Evolutionary conservation across 2,797 vertebrate species (phyloP).

Genomic region (Neosilurus hyrtlii): DNA sequence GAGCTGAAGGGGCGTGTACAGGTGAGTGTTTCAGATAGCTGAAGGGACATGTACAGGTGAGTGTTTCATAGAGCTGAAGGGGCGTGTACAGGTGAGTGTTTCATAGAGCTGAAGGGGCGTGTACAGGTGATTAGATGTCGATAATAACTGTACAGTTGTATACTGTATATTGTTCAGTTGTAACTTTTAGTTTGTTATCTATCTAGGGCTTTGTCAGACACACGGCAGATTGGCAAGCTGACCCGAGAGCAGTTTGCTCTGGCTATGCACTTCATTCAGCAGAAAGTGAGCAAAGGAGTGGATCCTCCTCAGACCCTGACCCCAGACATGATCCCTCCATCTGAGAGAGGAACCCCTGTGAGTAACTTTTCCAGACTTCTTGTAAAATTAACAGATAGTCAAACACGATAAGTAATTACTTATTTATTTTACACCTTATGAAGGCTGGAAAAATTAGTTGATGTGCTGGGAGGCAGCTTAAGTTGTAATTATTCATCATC

Average conservation of each 20-base stretch:
- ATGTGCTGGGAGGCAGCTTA: neutral
- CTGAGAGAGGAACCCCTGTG: constrained; percentile 87
- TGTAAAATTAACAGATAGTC: neutral
- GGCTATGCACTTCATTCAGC: constrained; percentile 96
- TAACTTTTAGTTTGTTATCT: neutral
- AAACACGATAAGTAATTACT: neutral
- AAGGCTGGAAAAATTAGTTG: neutral
- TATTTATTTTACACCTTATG: neutral
- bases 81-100: neutral
- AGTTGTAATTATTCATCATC: too few species aligned
- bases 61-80: neutral
- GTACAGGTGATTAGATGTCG: neutral
- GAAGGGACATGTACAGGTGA: neutral
- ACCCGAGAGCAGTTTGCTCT: constrained; percentile 92
- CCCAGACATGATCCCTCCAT: constrained; percentile 92
- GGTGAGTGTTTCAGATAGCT: neutral
- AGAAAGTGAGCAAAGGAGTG: constrained; percentile 92
- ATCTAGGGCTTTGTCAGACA: constrained; percentile 91
- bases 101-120: neutral
- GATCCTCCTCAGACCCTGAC: constrained; percentile 90
- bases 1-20: neutral
- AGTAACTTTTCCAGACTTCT: constrained; percentile 46
- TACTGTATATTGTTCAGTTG: neutral
- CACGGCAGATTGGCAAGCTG: constrained; percentile 90
- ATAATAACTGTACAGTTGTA: neutral